phyloP scores from a whole-genome alignment of 2,797 vertebrate species.

The Coluber constrictor region DNA sequence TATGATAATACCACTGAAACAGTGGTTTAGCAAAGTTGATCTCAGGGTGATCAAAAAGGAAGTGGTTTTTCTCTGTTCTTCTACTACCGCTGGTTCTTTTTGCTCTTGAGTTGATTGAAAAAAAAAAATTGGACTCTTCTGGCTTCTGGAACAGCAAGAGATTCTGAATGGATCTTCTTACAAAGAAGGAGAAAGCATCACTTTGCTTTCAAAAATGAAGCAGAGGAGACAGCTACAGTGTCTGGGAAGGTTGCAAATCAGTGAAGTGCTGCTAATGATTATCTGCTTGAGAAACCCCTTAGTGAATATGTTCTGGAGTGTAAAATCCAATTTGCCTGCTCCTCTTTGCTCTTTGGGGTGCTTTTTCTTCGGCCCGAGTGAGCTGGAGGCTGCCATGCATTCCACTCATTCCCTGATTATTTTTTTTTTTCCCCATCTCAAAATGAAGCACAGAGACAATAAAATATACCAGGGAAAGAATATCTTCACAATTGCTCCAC shows the following conservation, averaged over 20 bases:
- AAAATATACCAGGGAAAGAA: neutral
- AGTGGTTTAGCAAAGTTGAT: neutral
- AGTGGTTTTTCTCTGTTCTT: neutral
- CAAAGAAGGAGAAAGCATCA: neutral
- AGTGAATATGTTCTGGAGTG: neutral
- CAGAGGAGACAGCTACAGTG: neutral
- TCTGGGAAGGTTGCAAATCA: neutral
- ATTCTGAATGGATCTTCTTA: neutral
- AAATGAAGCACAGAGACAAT: neutral
- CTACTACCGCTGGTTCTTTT: neutral
- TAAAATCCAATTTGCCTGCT: neutral
- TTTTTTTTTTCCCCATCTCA: neutral
- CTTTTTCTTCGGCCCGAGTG: neutral
- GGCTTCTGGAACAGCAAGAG: neutral
- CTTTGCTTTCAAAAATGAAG: neutral
- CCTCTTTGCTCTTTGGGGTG: neutral
- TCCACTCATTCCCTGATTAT: neutral
- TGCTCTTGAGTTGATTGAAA: neutral
- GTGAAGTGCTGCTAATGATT: slow-evolving; percentile 1
- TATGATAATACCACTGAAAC: neutral
- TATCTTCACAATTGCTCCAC: neutral
- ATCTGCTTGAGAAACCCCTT: slow-evolving; percentile 3
- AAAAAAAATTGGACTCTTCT: neutral
- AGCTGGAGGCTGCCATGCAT: neutral
- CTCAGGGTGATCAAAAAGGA: neutral